These are phyloP conservation scores for Acipenser transmontanus DNA, from an alignment of 2,797 vertebrate genomes.

Conservation along the genomic window DNA sequence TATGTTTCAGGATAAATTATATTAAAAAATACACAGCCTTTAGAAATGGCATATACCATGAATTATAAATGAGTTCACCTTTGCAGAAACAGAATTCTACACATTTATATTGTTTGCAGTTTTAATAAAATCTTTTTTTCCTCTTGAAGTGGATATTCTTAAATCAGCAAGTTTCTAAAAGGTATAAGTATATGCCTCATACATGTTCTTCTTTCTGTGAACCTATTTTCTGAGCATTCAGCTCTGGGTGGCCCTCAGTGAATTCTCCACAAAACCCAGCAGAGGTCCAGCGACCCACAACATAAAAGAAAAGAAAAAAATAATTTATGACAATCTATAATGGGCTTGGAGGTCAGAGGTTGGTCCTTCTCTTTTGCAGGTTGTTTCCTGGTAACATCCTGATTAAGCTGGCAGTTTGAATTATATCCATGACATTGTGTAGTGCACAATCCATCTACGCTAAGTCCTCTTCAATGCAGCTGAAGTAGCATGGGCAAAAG, in stretches of 20 bases:
- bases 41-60: no score
- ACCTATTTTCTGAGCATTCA: slow-evolving; percentile 58
- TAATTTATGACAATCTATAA: slow-evolving; percentile 66
- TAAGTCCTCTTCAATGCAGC: slow-evolving; percentile 60
- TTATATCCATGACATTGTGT: slow-evolving; percentile 64
- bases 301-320: slow-evolving; percentile 73
- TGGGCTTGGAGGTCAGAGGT: slow-evolving; percentile 64
- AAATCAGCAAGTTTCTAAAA: slow-evolving; percentile 31
- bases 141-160: no score
- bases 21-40: no score
- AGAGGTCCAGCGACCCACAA: slow-evolving; percentile 49
- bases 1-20: no score
- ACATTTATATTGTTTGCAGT: no score
- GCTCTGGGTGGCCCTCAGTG: slow-evolving; percentile 85
- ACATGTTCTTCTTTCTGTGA: slow-evolving; percentile 55
- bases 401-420: slow-evolving; percentile 75
- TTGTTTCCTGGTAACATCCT: slow-evolving; percentile 72
- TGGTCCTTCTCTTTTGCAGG: slow-evolving; percentile 65
- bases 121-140: no score
- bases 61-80: no score
- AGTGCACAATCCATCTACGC: slow-evolving; percentile 54
- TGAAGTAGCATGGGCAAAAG: slow-evolving; percentile 51
- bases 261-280: slow-evolving; percentile 54
- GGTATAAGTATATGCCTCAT: slow-evolving; percentile 50
- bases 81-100: no score